Evolutionary conservation across 1,140 invertebrate species (phyloP), one percentile per base, ranked within the genome.

Genomic region (Bombus pascuorum): DNA sequence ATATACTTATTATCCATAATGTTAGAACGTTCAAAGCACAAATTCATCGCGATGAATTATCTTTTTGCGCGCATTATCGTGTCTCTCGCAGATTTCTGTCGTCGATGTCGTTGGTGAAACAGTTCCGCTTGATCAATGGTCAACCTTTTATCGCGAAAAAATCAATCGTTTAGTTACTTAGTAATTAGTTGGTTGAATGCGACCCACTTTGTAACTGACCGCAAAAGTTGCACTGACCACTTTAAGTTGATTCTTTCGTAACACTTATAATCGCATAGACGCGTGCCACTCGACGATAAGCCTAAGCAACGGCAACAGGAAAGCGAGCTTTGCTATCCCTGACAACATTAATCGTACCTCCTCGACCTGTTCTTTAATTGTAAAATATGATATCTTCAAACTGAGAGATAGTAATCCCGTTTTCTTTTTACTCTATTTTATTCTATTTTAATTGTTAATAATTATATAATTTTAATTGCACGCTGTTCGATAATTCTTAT

Each of bases 91-190:
- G 32, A 47, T 25, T 15, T 12, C 25, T 32, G 73, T 70, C 74
- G 73, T 68, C 34, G 15, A 22, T 18, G 3, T 12, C 42, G 15
- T 57, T 25, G 74, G 5, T 57, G 47, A 12, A 59, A 39, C 53
- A 25, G 12, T 25, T 10, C 3, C 12, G 25, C 13, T 4, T 15
- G 22, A 66, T 22, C 47, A 42, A 47, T 32, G 12, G 12, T 13
- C 25, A 72, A 28, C 32, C 0, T n/a, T 59, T 79, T 72, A 84
- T 79, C 75, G 53, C 28, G 81, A 5, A 37, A 6, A 47, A 79
- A 84, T 84, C 83, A 65, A 79, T 84, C 42, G 75, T 47, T 62
- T 65, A 34, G 13, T 47, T 47, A 47, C 44, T 47, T 18, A 47
- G 15, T 47, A 47, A 28, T 18, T 62, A 25, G 53, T 59, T 70